These are phyloP conservation scores for Distichodus sexfasciatus DNA, from an alignment of 2,797 vertebrate species.

Conservation along the genomic window DNA sequence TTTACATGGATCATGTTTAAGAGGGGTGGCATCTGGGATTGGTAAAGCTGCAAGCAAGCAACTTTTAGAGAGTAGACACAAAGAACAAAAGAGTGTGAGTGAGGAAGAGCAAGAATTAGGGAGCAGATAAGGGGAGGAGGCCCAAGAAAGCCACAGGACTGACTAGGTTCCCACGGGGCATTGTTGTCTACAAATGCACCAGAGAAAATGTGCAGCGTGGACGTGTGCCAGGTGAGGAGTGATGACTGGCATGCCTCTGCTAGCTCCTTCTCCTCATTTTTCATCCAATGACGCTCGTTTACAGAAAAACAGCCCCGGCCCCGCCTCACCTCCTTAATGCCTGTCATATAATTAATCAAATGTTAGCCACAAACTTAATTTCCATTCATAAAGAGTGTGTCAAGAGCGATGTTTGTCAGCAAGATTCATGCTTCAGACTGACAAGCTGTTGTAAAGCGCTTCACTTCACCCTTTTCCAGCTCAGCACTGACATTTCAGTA, in stretches of 20 bases:
- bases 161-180: neutral
- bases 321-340: neutral
- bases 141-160: conserved; percentile 10
- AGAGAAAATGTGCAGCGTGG: neutral
- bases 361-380: neutral
- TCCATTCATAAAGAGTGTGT: neutral
- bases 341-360: neutral
- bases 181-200: neutral
- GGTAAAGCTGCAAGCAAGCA: neutral
- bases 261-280: neutral
- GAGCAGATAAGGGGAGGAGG: neutral
- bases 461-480: too few relatives aligned
- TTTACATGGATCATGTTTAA: too few relatives aligned
- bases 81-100: conserved; percentile 5
- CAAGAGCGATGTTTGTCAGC: neutral
- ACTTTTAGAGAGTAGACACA: neutral
- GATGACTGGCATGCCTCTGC: conserved; percentile 9
- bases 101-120: too few relatives aligned
- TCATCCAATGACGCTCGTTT: conserved; percentile 1
- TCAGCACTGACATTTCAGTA: too few relatives aligned
- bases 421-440: neutral
- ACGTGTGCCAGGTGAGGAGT: neutral
- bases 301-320: conserved; percentile 9
- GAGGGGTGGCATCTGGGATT: too few relatives aligned
- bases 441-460: neutral